These are phyloP conservation scores for Corythornis vintsioides DNA, from an alignment of 2,113 vertebrate genomes.

Conservation along the genomic window DNA sequence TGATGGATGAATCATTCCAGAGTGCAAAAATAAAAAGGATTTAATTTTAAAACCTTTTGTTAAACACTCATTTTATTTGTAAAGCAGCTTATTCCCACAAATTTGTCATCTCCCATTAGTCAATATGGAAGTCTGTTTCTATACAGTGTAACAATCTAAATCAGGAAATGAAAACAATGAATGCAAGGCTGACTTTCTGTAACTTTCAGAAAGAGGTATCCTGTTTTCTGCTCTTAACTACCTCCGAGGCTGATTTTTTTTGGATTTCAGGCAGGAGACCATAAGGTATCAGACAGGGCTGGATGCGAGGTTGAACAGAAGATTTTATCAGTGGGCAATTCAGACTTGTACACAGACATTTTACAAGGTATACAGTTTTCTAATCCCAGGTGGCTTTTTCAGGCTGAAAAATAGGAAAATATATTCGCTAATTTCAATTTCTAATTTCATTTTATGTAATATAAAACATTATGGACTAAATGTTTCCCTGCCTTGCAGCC, in stretches of 20 bases:
- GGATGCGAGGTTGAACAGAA: background rate
- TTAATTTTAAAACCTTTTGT: background rate
- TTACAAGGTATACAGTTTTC: background rate
- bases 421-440: background rate
- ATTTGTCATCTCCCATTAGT: background rate
- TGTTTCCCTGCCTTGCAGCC: background rate
- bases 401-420: background rate
- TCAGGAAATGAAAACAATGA: background rate
- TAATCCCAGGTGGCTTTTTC: background rate
- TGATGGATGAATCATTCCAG: background rate
- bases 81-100: constrained; percentile 17
- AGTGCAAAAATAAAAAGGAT: background rate
- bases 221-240: background rate
- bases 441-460: background rate
- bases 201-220: background rate
- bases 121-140: background rate
- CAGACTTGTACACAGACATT: background rate
- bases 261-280: background rate
- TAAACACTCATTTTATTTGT: constrained; percentile 44
- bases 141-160: background rate
- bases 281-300: background rate
- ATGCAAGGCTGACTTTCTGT: background rate
- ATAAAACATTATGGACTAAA: background rate
- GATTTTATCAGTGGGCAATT: background rate
- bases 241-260: background rate